Conservation (phyloP, 2,113 vertebrate species). For the Callionymus lyra region DNA sequence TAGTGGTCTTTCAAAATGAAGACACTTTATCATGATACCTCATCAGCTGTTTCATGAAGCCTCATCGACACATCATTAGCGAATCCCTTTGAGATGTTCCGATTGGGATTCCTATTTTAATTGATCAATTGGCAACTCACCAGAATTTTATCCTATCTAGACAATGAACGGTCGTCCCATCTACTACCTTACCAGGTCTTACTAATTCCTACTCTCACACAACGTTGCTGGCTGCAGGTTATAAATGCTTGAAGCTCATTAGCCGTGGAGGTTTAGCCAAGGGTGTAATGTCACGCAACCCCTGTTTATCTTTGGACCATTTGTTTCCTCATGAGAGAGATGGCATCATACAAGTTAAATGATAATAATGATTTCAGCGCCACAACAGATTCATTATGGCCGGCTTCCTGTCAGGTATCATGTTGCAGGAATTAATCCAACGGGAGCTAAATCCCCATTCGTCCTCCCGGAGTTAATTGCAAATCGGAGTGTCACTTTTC, state of each 20-base stretch:
- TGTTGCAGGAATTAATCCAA: slow-evolving; percentile 39
- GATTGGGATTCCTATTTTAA: too few species aligned
- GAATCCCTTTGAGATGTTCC: too few species aligned
- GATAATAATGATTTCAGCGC: slow-evolving; percentile 26
- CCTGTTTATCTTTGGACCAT: slow-evolving; percentile 9
- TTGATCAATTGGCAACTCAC: too few species aligned
- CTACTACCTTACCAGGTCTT: too few species aligned
- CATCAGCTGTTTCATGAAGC: too few species aligned
- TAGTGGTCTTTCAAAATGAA: too few species aligned
- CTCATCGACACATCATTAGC: too few species aligned
- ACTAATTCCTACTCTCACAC: too few species aligned
- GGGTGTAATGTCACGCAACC: slow-evolving; percentile 13
- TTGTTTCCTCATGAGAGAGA: slow-evolving; percentile 2
- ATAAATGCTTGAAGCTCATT: slow-evolving; percentile 14
- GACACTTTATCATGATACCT: too few species aligned
- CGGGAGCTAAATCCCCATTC: slow-evolving; percentile 37
- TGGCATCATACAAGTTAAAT: slow-evolving; percentile 34
- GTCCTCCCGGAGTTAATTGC: slow-evolving; percentile 48
- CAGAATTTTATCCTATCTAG: too few species aligned
- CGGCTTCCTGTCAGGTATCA: slow-evolving; percentile 41
- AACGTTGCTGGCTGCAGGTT: neutral
- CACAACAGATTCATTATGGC: slow-evolving; percentile 35
- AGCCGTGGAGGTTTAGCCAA: slow-evolving; percentile 1
- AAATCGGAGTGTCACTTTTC: slow-evolving; percentile 50
- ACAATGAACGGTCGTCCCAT: too few species aligned